Evolutionary conservation across 2,797 vertebrate species (phyloP), one percentile per base, ranked within the genome.

Genomic region (Crypturellus tataupa): DNA sequence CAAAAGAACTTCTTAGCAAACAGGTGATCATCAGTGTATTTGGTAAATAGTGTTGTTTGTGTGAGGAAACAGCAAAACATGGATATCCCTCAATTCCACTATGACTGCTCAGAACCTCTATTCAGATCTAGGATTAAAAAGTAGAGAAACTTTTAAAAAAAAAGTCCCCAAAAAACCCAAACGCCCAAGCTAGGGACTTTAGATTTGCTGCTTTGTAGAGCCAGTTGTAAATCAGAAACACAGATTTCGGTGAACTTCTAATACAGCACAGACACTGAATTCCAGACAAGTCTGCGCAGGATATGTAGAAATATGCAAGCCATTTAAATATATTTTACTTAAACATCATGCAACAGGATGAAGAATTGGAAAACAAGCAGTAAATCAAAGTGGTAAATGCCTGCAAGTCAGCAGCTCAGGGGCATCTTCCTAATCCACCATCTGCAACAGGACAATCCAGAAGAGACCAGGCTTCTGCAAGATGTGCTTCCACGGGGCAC

Each of bases 281-380:
- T 47, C 37, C 55, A 71, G 59, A 37, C 23, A 47, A 67, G 29
- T 13, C 44, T 64, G 42, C 25, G 12, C 83, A 24, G 19, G 9
- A 58, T 8, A 51, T 53, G 49, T 23, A 31, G 40, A 42, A 51
- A 24, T 14, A 37, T 18, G 8, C 27, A 69, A 12, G 11, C 24
- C 15, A 21, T 55, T 53, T 51, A 65, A 62, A 65, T 24, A 35
- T 9, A 31, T 31, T 49, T 58, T 47, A 53, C n/a, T 37, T 51
- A 42, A 2, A 33, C 12, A 35, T 10, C n/a, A 15, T 1, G 0
- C 59, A 81, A 71, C 1, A 2, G n/a, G 89, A 76, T 4, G 20
- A 84, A 79, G 29, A 80, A n/a, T 0, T 27, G 21, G 47, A 80
- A 64, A 10, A 35, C 2, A 56, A 64, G 27, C 39, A 80, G 65